Conservation (phyloP, 2,797 vertebrate genomes). For the Tauraco hartlaubi region DNA sequence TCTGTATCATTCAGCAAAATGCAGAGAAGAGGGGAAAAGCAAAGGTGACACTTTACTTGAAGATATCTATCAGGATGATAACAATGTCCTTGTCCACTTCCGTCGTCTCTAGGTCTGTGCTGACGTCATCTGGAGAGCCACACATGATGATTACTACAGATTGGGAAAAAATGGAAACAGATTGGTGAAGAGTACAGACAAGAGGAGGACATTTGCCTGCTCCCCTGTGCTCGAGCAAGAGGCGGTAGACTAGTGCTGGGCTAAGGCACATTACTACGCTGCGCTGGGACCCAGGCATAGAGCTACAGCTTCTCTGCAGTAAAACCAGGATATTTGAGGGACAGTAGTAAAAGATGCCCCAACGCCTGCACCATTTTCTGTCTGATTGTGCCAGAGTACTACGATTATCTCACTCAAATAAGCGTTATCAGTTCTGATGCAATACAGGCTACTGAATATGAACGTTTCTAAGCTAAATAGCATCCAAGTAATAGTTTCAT, state of each 20-base stretch:
- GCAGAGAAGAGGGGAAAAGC: background rate
- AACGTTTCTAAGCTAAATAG: background rate
- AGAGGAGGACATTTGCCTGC: background rate
- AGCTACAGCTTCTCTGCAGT: background rate
- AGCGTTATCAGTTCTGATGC: background rate
- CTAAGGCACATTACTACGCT: background rate
- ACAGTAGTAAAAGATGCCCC: background rate
- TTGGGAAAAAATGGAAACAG: background rate
- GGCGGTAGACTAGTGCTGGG: background rate
- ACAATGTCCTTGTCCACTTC: slow-evolving; percentile 79
- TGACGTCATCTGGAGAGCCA: slow-evolving; percentile 78
- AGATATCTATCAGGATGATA: slow-evolving; percentile 93
- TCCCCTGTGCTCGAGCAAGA: background rate
- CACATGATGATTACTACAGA: slow-evolving; percentile 90
- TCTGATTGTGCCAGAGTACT: background rate
- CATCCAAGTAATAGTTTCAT: background rate
- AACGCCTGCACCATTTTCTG: background rate
- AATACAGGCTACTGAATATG: background rate
- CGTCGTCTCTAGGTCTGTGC: slow-evolving; percentile 48
- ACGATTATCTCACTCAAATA: background rate
- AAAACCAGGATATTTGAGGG: background rate
- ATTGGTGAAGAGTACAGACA: background rate
- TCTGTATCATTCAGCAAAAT: background rate
- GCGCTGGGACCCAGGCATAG: background rate
- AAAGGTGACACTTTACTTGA: slow-evolving; percentile 86